Percentiles rank a stretch among this genome's conserved stretches.
These are phyloP conservation scores for Tautogolabrus adspersus DNA, from an alignment of 2,113 vertebrate genomes.

Conservation along the genomic window DNA sequence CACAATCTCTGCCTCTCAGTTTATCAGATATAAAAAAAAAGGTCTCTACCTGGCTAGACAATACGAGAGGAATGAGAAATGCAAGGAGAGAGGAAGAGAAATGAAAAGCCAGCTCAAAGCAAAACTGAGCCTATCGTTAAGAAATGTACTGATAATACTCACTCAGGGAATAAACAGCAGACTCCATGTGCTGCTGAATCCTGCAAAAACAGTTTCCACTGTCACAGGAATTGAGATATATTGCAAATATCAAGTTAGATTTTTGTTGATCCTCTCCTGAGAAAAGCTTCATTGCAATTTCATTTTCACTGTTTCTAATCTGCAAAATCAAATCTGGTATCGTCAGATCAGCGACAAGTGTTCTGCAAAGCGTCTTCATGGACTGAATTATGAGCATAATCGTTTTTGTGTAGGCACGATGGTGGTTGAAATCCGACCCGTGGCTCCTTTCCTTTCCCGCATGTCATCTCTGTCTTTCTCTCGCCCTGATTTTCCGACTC, in stretches of 20 bases:
- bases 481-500: too few species aligned
- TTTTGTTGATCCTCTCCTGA: background rate
- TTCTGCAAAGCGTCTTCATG: background rate
- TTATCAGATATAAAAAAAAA: background rate
- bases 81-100: background rate
- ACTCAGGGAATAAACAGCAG: background rate
- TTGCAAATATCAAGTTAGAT: background rate
- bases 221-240: background rate
- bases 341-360: background rate
- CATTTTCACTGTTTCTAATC: background rate
- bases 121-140: background rate
- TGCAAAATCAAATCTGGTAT: background rate
- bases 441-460: too few species aligned
- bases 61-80: background rate
- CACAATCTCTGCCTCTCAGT: background rate
- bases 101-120: background rate
- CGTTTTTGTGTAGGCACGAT: too few species aligned
- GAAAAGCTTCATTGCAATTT: background rate
- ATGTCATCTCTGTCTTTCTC: too few species aligned
- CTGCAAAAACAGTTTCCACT: background rate
- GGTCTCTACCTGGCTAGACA: background rate
- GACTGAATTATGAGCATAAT: background rate
- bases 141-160: background rate
- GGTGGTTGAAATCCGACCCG: too few species aligned
- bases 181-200: background rate